Evolutionary conservation across 2,888 invertebrate genomes (phyloP).

Genomic region (Tuberolachnus salignus): DNA sequence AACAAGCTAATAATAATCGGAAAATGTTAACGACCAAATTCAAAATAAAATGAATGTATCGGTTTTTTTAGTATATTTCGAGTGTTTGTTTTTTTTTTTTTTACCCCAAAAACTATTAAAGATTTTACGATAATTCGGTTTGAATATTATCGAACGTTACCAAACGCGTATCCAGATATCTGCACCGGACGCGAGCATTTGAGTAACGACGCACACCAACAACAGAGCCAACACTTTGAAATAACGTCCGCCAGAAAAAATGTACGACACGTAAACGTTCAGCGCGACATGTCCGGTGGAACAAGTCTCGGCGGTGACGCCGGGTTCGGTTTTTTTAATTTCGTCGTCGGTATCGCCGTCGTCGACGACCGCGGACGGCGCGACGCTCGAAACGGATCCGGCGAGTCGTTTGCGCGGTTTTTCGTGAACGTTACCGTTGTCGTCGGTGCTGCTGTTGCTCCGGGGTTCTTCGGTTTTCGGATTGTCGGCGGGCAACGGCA

Average conservation of each 20-base stretch:
- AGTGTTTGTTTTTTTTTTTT: too few relatives aligned
- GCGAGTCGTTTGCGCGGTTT: neutral
- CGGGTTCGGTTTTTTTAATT: constrained; percentile 18
- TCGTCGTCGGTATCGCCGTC: neutral
- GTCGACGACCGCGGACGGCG: too few relatives aligned
- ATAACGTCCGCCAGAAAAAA: constrained; percentile 74
- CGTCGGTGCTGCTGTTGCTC: neutral
- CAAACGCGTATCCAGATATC: constrained; percentile 78
- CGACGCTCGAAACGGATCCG: too few relatives aligned
- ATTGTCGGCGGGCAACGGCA: neutral
- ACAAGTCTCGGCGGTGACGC: constrained; percentile 66
- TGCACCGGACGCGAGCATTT: constrained; percentile 68
- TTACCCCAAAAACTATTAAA: too few relatives aligned
- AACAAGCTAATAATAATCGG: too few relatives aligned
- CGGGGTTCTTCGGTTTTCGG: constrained; percentile 54
- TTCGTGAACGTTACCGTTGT: neutral
- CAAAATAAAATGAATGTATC: too few relatives aligned
- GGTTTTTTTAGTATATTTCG: too few relatives aligned
- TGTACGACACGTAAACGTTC: constrained; percentile 71
- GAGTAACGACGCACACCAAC: constrained; percentile 69
- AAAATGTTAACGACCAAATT: too few relatives aligned
- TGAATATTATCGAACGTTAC: constrained; percentile 62
- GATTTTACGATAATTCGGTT: too few relatives aligned
- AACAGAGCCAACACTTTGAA: constrained; percentile 69
- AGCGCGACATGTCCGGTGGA: constrained; percentile 71